Evolutionary conservation across 2,888 invertebrate species (phyloP), one percentile per base, ranked within the genome.

Genomic region (Drosophila prolongata): DNA sequence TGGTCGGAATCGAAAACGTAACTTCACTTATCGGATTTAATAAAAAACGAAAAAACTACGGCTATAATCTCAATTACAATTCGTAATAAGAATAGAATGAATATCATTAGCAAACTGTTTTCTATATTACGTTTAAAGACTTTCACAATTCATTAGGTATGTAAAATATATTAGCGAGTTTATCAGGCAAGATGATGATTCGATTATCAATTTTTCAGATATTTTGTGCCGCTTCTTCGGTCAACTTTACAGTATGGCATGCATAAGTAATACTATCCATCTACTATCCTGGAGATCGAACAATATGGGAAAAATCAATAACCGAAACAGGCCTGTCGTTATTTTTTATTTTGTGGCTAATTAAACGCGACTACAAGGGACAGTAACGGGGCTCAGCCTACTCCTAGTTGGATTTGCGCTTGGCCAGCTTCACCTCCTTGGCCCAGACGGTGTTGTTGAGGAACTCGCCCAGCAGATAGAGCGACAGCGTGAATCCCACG

Each of bases 401-500:
- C 27, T 38, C 75, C 89, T 92, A 92, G 72, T 92, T 91, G 35
- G 80, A 75, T 76, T 92, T 92, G 68, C 90, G 90, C 53, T 90
- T 87, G 8, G 88, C 88, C 35, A 93, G 89, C 83, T 94, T 94
- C 34, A 95, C 93, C 89, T 95, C 94, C 89, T 95, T 94, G 91
- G 95, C 94, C 97, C 97, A 97, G 71, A 96, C 92, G 76, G 94
- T 91, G 77, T 93, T 94, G 90, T 97, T 96, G 56, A 96, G 85
- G 67, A 93, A 93, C 90, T 97, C 97, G 38, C 97, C 97, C 42
- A 95, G 83, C 61, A 95, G 90, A 91, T 97, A 97, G 56, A 96
- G 93, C 16, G 93, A 91, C 67, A 94, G 91, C 14, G 94, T 93
- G 79, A 96, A 93, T 3, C 92, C 92, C 52, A 96, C 93, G 70